phyloP scores from a whole-genome alignment of 2,888 invertebrate genomes.

The Sepioteuthis lessoniana region DNA sequence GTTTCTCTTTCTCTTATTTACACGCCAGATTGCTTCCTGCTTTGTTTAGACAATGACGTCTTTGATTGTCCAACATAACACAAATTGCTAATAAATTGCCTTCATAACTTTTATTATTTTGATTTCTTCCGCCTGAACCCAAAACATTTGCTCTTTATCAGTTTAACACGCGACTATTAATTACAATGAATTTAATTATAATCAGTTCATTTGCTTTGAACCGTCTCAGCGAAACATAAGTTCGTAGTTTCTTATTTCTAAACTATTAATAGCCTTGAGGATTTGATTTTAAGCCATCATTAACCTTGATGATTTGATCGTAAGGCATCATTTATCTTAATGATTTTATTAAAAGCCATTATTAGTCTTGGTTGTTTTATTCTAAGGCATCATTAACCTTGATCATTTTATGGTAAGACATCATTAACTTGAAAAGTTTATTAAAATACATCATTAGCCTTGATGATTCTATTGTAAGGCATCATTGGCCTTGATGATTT shows the following conservation, averaged over 20 bases:
- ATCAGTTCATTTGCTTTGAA: background rate
- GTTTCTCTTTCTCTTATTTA: background rate
- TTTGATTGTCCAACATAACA: background rate
- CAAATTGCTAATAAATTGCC: background rate
- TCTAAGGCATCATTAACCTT: too few species aligned
- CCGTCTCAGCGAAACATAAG: background rate
- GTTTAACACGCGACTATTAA: background rate
- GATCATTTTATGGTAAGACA: too few species aligned
- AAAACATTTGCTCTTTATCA: background rate
- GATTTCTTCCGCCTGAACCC: background rate
- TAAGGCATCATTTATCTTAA: too few species aligned
- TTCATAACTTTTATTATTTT: background rate
- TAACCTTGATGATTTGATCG: too few species aligned
- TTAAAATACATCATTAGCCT: too few species aligned
- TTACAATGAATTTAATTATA: conserved; percentile 6
- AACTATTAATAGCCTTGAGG: background rate
- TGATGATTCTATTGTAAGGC: too few species aligned
- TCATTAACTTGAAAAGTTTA: too few species aligned
- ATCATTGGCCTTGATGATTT: too few species aligned
- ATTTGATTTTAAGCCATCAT: background rate
- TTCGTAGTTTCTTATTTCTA: background rate
- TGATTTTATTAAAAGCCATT: too few species aligned
- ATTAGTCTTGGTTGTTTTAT: too few species aligned
- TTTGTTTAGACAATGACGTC: background rate
- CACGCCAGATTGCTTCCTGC: background rate